Conservation (phyloP, 2,888 invertebrate genomes). For the Phyllotreta striolata region DNA sequence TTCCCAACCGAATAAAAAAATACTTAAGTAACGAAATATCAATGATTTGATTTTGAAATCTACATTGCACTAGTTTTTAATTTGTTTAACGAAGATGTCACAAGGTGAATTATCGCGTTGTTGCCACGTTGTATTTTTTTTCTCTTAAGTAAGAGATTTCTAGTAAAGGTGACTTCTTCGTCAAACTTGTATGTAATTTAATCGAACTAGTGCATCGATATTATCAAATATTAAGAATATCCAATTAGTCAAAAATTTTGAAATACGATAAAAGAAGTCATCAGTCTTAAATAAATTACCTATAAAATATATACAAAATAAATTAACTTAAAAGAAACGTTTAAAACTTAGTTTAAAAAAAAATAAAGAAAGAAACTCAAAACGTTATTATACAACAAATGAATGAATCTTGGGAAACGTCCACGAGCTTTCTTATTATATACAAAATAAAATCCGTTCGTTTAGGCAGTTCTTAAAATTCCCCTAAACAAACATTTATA, state of each 20-base stretch:
- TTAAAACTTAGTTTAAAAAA: constrained; percentile 31
- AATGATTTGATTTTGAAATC: too few species aligned
- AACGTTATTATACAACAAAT: constrained; percentile 38
- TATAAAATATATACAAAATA: constrained; percentile 52
- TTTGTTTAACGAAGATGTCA: too few species aligned
- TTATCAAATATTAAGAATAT: constrained; percentile 39
- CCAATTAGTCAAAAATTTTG: constrained; percentile 26
- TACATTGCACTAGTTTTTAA: too few species aligned
- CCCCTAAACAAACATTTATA: constrained; percentile 41
- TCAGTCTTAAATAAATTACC: constrained; percentile 59
- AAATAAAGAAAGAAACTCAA: constrained; percentile 36
- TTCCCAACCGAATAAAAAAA: too few species aligned
- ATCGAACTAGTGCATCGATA: too few species aligned
- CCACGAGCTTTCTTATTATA: constrained; percentile 42
- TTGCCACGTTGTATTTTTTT: too few species aligned
- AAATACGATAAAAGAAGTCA: constrained; percentile 46
- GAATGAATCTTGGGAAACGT: constrained; percentile 33
- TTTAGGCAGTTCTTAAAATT: constrained; percentile 44
- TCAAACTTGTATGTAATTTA: too few species aligned
- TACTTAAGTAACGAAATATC: too few species aligned
- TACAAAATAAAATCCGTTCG: constrained; percentile 34
- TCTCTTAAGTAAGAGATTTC: too few species aligned
- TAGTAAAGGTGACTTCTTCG: too few species aligned
- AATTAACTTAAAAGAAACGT: constrained; percentile 34
- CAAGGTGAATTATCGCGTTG: too few species aligned